Conservation (phyloP, 2,888 invertebrate species). For the Patella pellucida region DNA sequence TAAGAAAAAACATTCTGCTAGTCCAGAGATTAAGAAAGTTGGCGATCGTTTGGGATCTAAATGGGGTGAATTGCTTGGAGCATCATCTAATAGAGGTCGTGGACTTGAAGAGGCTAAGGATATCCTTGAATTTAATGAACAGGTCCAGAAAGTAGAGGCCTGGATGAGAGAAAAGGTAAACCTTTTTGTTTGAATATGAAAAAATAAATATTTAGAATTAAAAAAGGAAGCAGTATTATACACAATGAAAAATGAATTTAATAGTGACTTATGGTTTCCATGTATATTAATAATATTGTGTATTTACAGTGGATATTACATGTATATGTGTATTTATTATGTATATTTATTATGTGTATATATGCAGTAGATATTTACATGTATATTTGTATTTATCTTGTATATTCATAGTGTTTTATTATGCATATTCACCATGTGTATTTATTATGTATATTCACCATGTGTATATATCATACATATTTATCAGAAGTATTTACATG, state of each 20-base stretch:
- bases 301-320: too few relatives aligned
- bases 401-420: too few relatives aligned
- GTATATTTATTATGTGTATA: too few relatives aligned
- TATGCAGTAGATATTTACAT: too few relatives aligned
- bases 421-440: too few relatives aligned
- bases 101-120: conserved; percentile 97
- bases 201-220: background rate
- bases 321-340: too few relatives aligned
- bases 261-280: too few relatives aligned
- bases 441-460: too few relatives aligned
- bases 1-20: conserved; percentile 81
- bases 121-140: conserved; percentile 95
- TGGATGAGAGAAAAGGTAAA: conserved; percentile 98
- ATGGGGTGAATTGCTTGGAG: conserved; percentile 84
- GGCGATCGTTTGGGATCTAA: conserved; percentile 80
- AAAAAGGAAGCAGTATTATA: background rate
- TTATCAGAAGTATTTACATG: too few relatives aligned
- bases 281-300: too few relatives aligned
- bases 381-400: too few relatives aligned
- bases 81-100: conserved; percentile 79
- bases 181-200: background rate
- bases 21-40: conserved; percentile 77
- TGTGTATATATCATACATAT: too few relatives aligned
- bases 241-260: background rate
- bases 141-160: conserved; percentile 93